phyloP scores from a whole-genome alignment of 2,797 vertebrate genomes.

The Apogon hyalosoma region DNA sequence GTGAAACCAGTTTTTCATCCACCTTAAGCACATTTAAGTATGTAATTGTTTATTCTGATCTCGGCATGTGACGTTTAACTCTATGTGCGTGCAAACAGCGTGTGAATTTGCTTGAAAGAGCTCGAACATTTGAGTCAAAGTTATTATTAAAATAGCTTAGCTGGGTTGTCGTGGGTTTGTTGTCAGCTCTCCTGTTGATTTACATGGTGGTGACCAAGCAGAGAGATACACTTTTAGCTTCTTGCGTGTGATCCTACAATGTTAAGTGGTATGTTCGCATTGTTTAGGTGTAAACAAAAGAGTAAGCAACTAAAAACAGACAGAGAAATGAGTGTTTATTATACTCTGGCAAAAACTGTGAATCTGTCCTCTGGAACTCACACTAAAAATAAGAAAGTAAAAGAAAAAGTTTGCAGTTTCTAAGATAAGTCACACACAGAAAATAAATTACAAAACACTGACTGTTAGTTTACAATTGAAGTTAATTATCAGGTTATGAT shows the following conservation, averaged over 20 bases:
- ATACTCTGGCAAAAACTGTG: neutral
- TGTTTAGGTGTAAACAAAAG: slow-evolving; percentile 13
- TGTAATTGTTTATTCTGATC: slow-evolving; percentile 10
- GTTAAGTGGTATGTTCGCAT: slow-evolving; percentile 35
- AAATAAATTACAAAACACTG: neutral
- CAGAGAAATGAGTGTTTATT: neutral
- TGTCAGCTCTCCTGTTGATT: neutral
- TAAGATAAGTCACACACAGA: neutral
- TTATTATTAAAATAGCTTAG: slow-evolving; percentile 57
- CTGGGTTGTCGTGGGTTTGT: slow-evolving; percentile 26
- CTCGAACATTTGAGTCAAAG: neutral
- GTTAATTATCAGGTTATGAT: too few relatives aligned
- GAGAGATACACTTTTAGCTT: neutral
- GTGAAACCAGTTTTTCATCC: neutral
- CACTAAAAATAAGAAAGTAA: neutral
- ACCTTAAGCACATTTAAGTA: neutral
- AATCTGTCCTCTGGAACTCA: neutral
- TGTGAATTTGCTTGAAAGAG: slow-evolving; percentile 34
- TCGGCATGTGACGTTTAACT: slow-evolving; percentile 5
- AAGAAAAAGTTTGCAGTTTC: neutral
- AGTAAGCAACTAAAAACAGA: slow-evolving; percentile 9
- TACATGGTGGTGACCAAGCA: neutral
- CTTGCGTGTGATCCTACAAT: slow-evolving; percentile 14
- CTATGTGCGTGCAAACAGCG: neutral
- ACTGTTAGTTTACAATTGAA: too few relatives aligned